A percentile compares a stretch with the other conserved stretches of the same genome.
Conservation (phyloP, 1,140 invertebrate species). For the Coenobita brevimanus region DNA sequence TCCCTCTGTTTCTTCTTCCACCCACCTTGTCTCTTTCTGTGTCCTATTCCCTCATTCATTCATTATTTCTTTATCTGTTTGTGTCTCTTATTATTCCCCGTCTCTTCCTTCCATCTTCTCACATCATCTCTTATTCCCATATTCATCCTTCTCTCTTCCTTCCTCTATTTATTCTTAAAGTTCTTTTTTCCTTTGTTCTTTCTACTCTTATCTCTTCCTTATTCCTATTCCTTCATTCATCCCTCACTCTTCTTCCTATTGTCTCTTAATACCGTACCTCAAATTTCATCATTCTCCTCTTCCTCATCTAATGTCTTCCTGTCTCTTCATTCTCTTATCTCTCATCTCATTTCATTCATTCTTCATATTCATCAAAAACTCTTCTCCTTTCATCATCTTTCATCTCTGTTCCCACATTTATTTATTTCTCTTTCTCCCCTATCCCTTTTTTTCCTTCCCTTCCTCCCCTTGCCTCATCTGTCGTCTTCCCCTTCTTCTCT, state of each 20-base stretch:
- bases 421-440: background rate
- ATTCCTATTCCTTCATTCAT: no score
- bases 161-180: no score
- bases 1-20: background rate
- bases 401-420: background rate
- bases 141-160: background rate
- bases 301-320: no score
- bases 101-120: background rate
- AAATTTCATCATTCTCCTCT: no score
- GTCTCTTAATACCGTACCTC: no score
- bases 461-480: no score
- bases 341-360: background rate
- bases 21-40: background rate
- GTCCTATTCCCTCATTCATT: background rate
- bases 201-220: background rate
- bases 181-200: no score
- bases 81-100: background rate
- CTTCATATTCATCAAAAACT: background rate
- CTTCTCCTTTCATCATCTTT: background rate
- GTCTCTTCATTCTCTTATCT: background rate
- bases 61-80: background rate
- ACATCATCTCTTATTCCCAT: background rate
- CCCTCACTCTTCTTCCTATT: no score
- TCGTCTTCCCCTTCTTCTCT: no score
- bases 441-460: no score